A percentile compares a stretch with the other conserved stretches of the same genome.
Evolutionary conservation across 2,888 invertebrate genomes (phyloP).

Genomic region (Acronicta leporina): DNA sequence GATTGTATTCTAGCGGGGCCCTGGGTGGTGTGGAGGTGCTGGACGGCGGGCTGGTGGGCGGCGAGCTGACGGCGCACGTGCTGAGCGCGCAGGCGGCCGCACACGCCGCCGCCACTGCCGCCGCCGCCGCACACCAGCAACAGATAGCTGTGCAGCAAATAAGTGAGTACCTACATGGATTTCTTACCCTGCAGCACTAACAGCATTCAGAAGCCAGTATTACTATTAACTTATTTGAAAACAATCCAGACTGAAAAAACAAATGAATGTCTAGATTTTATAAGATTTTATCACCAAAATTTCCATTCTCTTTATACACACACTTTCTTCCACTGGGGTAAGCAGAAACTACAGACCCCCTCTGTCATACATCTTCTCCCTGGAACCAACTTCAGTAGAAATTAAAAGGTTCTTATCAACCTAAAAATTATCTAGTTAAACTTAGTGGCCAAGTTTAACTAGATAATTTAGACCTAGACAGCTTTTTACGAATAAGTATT

Average conservation of each 20-base stretch:
- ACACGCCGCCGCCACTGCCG: constrained; percentile 81
- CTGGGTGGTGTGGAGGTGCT: constrained; percentile 86
- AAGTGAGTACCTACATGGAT: constrained; percentile 68
- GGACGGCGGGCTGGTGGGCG: constrained; percentile 81
- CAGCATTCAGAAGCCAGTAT: too few relatives aligned
- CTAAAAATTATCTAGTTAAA: too few relatives aligned
- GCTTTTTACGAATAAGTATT: too few relatives aligned
- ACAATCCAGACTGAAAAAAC: constrained; percentile 11
- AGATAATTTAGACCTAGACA: too few relatives aligned
- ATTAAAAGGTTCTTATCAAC: too few relatives aligned
- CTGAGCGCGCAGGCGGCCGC: constrained; percentile 86
- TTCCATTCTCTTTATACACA: too few relatives aligned
- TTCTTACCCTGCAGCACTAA: not conserved
- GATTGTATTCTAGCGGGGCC: constrained; percentile 89
- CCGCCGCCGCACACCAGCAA: constrained; percentile 80
- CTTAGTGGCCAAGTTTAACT: too few relatives aligned
- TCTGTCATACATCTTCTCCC: too few relatives aligned
- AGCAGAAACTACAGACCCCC: too few relatives aligned
- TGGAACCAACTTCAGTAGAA: too few relatives aligned
- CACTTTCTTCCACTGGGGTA: too few relatives aligned
- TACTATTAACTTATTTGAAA: not conserved
- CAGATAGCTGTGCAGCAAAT: constrained; percentile 83
- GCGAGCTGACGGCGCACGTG: constrained; percentile 82
- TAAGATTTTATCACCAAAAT: too few relatives aligned
- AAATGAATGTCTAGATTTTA: constrained; percentile 12